Conservation (phyloP, 2,113 vertebrate genomes). For the Clinocottus analis region DNA sequence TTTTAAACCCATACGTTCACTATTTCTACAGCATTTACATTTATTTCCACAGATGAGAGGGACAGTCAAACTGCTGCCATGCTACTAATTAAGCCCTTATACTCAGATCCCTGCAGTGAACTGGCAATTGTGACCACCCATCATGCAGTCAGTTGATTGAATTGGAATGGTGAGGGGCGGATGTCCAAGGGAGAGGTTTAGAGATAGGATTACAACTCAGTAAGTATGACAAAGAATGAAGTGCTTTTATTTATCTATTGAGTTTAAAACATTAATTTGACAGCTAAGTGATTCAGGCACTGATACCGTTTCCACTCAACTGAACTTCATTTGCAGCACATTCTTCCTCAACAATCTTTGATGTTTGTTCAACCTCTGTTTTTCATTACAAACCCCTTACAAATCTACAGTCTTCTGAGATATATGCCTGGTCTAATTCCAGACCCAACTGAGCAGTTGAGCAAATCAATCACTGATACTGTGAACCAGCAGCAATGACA, state of each 20-base stretch:
- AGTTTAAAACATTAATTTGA: background rate
- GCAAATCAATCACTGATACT: conserved; percentile 53
- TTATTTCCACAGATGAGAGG: background rate
- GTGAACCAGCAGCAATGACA: conserved; percentile 56
- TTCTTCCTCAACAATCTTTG: background rate
- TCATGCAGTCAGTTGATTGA: conserved; percentile 46
- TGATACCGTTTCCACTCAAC: background rate
- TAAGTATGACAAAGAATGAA: background rate
- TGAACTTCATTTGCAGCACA: background rate
- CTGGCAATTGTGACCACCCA: conserved; percentile 44
- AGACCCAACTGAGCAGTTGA: conserved; percentile 39
- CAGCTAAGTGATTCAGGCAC: background rate
- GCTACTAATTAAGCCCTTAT: conserved; percentile 46
- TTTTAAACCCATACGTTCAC: background rate
- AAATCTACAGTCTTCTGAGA: background rate
- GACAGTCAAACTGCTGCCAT: conserved; percentile 1
- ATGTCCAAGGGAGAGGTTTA: conserved; percentile 21
- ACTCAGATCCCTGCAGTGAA: conserved; percentile 35
- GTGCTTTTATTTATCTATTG: background rate
- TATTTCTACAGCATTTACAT: background rate
- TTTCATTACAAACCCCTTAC: background rate
- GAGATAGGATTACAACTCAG: background rate
- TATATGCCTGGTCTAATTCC: conserved; percentile 36
- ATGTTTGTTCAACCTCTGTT: background rate
- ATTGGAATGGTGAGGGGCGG: conserved; percentile 5